phyloP scores from a whole-genome alignment of 2,888 invertebrate species.

The Cinara cedri region DNA sequence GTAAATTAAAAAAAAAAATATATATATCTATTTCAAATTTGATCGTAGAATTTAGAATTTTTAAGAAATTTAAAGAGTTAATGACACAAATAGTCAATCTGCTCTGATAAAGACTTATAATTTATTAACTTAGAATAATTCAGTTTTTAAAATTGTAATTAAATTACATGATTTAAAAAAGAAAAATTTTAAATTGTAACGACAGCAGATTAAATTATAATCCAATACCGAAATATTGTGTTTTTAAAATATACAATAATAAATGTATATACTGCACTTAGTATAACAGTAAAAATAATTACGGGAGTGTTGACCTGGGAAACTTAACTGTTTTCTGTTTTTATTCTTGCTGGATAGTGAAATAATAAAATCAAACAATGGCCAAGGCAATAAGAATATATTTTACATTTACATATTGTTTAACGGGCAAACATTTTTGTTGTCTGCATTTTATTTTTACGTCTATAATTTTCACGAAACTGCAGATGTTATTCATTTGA shows the following conservation, averaged over 20 bases:
- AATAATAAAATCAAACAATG: neutral
- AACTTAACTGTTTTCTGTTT: neutral
- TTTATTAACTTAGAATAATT: too few relatives aligned
- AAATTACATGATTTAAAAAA: neutral
- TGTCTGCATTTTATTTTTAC: neutral
- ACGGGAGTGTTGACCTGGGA: constrained; percentile 9
- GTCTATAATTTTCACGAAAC: neutral
- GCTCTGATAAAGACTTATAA: too few relatives aligned
- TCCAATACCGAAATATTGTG: neutral
- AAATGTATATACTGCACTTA: neutral
- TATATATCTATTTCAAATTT: too few relatives aligned
- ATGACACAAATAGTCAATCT: too few relatives aligned
- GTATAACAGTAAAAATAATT: neutral
- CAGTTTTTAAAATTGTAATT: too few relatives aligned
- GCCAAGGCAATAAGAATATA: neutral
- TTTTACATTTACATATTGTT: neutral
- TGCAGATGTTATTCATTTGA: too few relatives aligned
- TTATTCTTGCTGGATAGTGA: neutral
- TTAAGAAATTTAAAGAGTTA: too few relatives aligned
- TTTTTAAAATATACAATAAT: neutral
- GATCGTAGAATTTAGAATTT: too few relatives aligned
- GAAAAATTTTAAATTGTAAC: neutral
- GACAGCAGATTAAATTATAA: neutral
- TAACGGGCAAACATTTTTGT: neutral
- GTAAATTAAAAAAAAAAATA: too few relatives aligned